These are phyloP conservation scores for Caenorhabditis uteleia DNA, from an alignment of 2,888 invertebrate species.

Conservation along the genomic window DNA sequence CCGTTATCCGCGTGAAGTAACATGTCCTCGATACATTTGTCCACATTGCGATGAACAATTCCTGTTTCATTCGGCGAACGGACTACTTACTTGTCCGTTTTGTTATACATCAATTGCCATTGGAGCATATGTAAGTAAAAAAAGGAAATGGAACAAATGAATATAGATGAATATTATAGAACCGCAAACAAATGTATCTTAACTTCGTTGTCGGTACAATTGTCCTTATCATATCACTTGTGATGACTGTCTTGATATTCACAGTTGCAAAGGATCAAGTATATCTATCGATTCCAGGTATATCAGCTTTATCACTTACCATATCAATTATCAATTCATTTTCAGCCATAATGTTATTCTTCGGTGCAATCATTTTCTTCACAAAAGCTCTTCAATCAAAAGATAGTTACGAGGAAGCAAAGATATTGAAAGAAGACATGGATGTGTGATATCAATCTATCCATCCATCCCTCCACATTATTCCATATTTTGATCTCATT, in stretches of 20 bases:
- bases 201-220: constrained; percentile 32
- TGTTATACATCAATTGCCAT: constrained; percentile 48
- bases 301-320: too few species aligned
- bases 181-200: constrained; percentile 36
- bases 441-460: constrained; percentile 9
- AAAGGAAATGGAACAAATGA: not conserved
- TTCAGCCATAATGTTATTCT: constrained; percentile 37
- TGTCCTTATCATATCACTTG: constrained; percentile 25
- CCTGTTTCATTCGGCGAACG: constrained; percentile 44
- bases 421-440: constrained; percentile 36
- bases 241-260: constrained; percentile 23
- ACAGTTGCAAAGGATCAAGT: constrained; percentile 38
- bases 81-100: constrained; percentile 49
- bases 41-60: constrained; percentile 51
- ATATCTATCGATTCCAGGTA: constrained; percentile 37
- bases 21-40: constrained; percentile 45
- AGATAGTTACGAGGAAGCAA: constrained; percentile 38
- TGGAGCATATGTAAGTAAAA: constrained; percentile 45
- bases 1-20: constrained; percentile 45
- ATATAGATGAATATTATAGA: constrained; percentile 12
- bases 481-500: constrained; percentile 7
- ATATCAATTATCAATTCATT: not conserved
- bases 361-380: constrained; percentile 40
- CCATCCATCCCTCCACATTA: not conserved
- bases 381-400: constrained; percentile 38